These are phyloP conservation scores for Apodemia hepburni DNA, from an alignment of 2,888 invertebrate genomes.

Conservation along the genomic window DNA sequence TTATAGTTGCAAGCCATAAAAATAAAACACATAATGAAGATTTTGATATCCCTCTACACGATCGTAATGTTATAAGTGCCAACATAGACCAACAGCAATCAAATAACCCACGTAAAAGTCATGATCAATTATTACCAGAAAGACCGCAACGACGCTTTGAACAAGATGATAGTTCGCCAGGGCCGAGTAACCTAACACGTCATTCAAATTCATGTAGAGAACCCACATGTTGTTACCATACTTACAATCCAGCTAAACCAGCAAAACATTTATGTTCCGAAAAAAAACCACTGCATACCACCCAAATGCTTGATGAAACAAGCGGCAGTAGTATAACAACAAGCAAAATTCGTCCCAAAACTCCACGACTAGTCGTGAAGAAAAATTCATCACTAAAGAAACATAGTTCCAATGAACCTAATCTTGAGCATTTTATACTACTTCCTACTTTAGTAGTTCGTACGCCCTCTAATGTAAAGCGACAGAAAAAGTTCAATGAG, in stretches of 20 bases:
- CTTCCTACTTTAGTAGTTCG: constrained; percentile 66
- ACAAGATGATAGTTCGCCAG: constrained; percentile 51
- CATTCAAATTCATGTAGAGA: constrained; percentile 43
- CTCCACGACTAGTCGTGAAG: constrained; percentile 56
- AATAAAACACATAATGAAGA: constrained; percentile 48
- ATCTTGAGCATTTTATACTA: constrained; percentile 64
- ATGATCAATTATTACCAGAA: constrained; percentile 47
- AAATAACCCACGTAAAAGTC: constrained; percentile 37
- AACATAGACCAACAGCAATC: neutral
- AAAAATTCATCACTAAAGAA: constrained; percentile 53
- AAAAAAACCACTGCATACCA: constrained; percentile 19
- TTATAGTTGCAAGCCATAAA: constrained; percentile 71
- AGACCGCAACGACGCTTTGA: constrained; percentile 38
- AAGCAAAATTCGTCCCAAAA: constrained; percentile 38
- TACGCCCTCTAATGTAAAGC: constrained; percentile 65
- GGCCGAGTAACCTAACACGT: constrained; percentile 51
- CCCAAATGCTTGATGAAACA: constrained; percentile 35
- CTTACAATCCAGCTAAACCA: constrained; percentile 42
- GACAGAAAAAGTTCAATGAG: constrained; percentile 69
- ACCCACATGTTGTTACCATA: constrained; percentile 59
- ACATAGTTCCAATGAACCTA: constrained; percentile 45
- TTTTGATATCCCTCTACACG: constrained; percentile 43
- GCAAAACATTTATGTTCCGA: constrained; percentile 29
- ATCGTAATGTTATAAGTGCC: constrained; percentile 23
- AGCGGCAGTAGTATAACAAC: constrained; percentile 48